Percentiles rank a stretch among this genome's conserved stretches.
phyloP scores from a whole-genome alignment of 1,140 invertebrate species.

The Platyura marginata region DNA sequence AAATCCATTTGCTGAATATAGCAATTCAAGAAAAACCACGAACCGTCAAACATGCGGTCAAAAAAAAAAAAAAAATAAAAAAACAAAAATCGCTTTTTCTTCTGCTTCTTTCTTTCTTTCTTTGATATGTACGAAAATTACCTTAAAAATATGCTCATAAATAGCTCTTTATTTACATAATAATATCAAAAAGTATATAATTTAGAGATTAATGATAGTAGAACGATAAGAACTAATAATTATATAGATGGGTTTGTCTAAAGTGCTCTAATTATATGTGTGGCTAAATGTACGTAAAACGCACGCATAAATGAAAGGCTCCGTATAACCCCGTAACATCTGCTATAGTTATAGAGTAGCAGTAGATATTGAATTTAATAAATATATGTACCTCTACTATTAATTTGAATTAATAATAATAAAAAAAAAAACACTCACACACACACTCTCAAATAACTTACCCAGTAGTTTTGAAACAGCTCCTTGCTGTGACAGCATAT shows the following conservation, averaged over 20 bases:
- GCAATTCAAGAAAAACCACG: too few relatives aligned
- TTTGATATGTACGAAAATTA: too few relatives aligned
- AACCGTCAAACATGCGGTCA: too few relatives aligned
- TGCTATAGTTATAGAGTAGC: not conserved
- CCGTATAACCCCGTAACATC: not conserved
- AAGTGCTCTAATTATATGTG: not conserved
- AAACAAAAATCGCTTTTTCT: too few relatives aligned
- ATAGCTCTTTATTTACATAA: not conserved
- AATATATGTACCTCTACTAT: not conserved
- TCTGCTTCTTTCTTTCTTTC: too few relatives aligned
- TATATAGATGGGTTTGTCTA: not conserved
- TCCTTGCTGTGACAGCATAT: constrained; percentile 75
- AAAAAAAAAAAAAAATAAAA: too few relatives aligned
- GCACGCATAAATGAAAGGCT: not conserved
- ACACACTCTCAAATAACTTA: constrained; percentile 28
- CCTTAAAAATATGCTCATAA: too few relatives aligned
- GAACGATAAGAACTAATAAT: not conserved
- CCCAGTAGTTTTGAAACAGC: constrained; percentile 78
- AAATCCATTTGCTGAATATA: too few relatives aligned
- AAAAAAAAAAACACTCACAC: not conserved
- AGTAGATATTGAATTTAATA: not conserved
- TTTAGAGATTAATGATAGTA: not conserved
- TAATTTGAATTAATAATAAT: not conserved
- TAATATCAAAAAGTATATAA: not conserved
- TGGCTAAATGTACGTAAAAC: too few relatives aligned